Conservation (phyloP, 2,113 vertebrate genomes). For the Microtus richardsoni region DNA sequence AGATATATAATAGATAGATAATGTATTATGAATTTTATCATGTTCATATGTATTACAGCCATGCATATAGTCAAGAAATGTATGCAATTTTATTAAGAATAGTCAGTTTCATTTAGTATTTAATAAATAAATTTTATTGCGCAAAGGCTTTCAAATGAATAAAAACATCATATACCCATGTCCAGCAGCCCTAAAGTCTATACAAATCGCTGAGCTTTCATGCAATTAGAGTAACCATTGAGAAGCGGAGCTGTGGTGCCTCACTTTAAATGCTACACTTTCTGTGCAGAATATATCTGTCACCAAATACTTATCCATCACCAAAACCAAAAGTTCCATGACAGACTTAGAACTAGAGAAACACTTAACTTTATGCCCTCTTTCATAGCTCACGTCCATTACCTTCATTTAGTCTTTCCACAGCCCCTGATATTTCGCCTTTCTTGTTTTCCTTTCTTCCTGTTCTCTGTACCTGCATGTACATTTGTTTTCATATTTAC, state of each 20-base stretch:
- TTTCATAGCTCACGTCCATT: too few relatives aligned
- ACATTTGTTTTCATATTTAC: not conserved
- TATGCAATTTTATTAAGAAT: not conserved
- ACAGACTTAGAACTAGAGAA: not conserved
- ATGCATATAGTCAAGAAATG: not conserved
- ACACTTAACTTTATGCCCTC: not conserved
- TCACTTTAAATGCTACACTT: not conserved
- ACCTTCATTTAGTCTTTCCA: not conserved
- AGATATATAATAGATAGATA: not conserved
- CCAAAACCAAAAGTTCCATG: not conserved
- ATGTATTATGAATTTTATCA: not conserved
- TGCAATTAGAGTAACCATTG: not conserved
- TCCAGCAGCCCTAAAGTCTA: not conserved
- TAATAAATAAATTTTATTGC: not conserved
- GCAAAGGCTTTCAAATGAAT: not conserved
- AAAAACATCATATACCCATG: not conserved
- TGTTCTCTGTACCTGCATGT: not conserved
- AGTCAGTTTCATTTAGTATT: not conserved
- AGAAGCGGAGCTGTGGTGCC: not conserved
- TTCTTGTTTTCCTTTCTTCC: not conserved
- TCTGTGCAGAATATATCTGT: not conserved
- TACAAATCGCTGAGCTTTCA: not conserved
- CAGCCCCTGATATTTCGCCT: not conserved
- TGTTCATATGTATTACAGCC: not conserved
- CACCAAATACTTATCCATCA: not conserved